Base-by-base conservation (phyloP, 2,797 vertebrate genomes). In the Scolopax rusticola region DNA sequence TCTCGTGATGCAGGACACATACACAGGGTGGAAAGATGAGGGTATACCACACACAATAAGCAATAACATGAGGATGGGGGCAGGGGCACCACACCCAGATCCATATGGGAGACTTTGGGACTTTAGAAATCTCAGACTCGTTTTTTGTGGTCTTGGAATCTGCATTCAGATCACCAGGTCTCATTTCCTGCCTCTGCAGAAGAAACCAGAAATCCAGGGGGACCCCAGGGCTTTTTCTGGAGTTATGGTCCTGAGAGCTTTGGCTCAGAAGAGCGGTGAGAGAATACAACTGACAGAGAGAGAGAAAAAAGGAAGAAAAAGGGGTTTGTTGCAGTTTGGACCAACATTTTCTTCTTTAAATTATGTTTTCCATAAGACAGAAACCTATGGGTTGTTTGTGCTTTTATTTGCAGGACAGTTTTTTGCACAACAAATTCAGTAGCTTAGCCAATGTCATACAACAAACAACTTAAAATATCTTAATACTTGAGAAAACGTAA, bases 61-160 rank as follows among this genome's bases (percentile, higher is more conserved):
- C 2, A 1, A 21, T 18, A 67, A 53, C 30, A 16, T 2, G 21
- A 63, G 23, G 14, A 25, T 0, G 1, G 12, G 5, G 2, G 3
- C 8, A 60, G 36, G 2, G 3, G 1, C 41, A 7, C 9, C 45
- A 64, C 9, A 47, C 16, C 8, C 32, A 40, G n/a, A 54, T 47
- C 43, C 23, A 27, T 38, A 12, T 0, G 0, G 32, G 41, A 77
- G 41, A 7, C 5, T 86, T 10, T 74, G 15, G 18, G 15, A 64
- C 38, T 54, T 24, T 40, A 59, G 54, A 88, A 73, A 57, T 57
- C 53, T 32, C 33, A 5, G 9, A 56, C 10, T 80, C 7, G n/a
- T 41, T 8, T 8, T 68, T 40, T 71, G 16, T 45, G 45, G 8
- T 36, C 17, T 63, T 65, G 4, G 33, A 89, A 69, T 12, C 43